Evolutionary conservation across 2,797 vertebrate species (phyloP).

Genomic region (Phyllotis vaccarum): DNA sequence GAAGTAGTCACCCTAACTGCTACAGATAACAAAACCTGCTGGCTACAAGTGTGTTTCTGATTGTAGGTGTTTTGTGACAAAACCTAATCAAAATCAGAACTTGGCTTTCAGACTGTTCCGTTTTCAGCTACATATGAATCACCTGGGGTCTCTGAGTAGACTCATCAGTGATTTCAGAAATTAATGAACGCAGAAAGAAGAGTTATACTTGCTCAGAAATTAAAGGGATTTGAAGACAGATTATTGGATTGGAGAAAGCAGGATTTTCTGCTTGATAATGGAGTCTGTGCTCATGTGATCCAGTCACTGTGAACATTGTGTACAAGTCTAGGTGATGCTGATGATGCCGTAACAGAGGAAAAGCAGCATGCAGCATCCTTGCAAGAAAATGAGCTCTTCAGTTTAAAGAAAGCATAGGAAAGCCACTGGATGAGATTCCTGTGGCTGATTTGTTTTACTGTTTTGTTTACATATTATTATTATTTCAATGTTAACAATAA

Average conservation of each 20-base stretch:
- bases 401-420: background rate
- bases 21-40: background rate
- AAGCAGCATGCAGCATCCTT: background rate
- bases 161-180: background rate
- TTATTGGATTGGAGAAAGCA: background rate
- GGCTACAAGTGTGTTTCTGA: background rate
- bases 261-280: background rate
- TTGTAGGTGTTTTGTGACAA: background rate
- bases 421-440: background rate
- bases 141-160: background rate
- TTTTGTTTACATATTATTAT: conserved; percentile 6
- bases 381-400: background rate
- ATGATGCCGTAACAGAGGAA: background rate
- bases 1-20: background rate
- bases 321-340: background rate
- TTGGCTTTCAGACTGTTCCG: background rate
- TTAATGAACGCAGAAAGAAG: background rate
- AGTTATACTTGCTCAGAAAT: background rate
- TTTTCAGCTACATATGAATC: background rate
- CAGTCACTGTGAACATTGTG: background rate
- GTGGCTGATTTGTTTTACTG: background rate
- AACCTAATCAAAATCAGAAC: background rate
- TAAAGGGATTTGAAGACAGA: background rate
- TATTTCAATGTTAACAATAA: conserved; percentile 46
- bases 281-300: background rate